These are phyloP conservation scores for Gryllus longicercus DNA, from an alignment of 2,888 invertebrate species.

Conservation along the genomic window DNA sequence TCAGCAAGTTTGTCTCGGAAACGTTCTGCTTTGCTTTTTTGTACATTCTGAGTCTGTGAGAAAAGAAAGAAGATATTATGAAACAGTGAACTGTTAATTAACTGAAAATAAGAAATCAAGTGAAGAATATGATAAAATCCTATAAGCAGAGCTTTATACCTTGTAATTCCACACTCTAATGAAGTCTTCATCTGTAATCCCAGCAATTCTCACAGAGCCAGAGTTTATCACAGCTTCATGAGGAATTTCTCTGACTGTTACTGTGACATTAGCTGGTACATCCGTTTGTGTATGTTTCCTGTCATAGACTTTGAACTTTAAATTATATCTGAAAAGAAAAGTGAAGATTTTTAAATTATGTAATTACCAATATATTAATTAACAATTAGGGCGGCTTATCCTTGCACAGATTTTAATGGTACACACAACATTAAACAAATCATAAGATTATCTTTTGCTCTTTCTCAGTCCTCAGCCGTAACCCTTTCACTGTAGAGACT, in stretches of 20 bases:
- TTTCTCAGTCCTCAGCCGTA: no score
- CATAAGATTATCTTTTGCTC: no score
- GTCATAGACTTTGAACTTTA: constrained; percentile 76
- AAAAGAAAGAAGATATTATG: constrained; percentile 20
- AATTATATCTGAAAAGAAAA: constrained; percentile 42
- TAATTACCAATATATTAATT: no score
- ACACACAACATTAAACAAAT: no score
- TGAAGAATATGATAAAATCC: constrained; percentile 3
- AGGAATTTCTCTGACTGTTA: constrained; percentile 89
- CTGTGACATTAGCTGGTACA: constrained; percentile 93
- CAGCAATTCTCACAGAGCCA: constrained; percentile 88
- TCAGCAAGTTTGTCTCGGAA: constrained; percentile 85
- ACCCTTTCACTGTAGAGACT: no score
- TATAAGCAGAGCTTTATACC: constrained; percentile 39
- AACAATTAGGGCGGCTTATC: neutral
- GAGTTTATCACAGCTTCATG: constrained; percentile 95
- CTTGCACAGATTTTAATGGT: no score
- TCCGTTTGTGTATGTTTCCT: constrained; percentile 92
- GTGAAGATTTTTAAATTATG: constrained; percentile 35
- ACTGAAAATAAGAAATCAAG: neutral
- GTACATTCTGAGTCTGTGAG: constrained; percentile 66
- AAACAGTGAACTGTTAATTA: neutral
- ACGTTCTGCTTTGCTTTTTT: constrained; percentile 83
- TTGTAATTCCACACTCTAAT: constrained; percentile 92
- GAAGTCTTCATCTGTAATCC: constrained; percentile 94